Evolutionary conservation across 2,888 invertebrate species (phyloP), one percentile per base, ranked within the genome.

Genomic region (Melanostoma mellinum): DNA sequence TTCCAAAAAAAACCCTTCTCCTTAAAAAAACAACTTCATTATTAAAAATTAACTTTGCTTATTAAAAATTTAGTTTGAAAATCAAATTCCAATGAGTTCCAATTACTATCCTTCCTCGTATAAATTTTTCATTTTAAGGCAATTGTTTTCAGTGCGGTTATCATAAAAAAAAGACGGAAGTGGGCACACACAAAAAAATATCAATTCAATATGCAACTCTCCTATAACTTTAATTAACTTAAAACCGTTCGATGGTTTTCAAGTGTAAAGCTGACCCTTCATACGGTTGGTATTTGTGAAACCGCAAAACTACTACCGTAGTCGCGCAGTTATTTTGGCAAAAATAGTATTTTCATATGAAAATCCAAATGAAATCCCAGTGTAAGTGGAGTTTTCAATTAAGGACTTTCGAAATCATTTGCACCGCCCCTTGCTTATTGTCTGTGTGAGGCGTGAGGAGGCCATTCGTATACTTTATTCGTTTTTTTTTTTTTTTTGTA

Each of bases 331-430:
- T 63, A 77, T 82, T 77, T 82, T 81, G 77, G 73, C 9, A 53
- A 36, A 77, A 77, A 77, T 36, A 56, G 44, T 61, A 50, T 69
- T 56, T 58, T 53, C 58, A 73, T 61, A 82, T 82, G 78, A 69
- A 82, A 82, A 73, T 68, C 78, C 73, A 82, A 78, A 82, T 82
- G 69, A 78, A 82, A 78, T 73, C 73, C 73, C 69, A 82, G 53
- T 78, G 82, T 82, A 82, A 82, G 82, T 82, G 78, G 73, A 82
- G 82, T 82, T 82, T 82, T 82, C 82, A 82, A 82, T 82, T 82
- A 82, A 82, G 82, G 78, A 78, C 78, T 73, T 78, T 78, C 56
- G 68, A 40, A 73, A 82, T 78, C 82, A 78, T 69, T 73, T 56
- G 69, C 53, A n/a, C 50, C 33, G 40, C 6, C 9, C 20, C 42